Evolutionary conservation across 2,113 vertebrate species (phyloP), one percentile per base, ranked within the genome.

Genomic region (Cricetomys ansorgei): DNA sequence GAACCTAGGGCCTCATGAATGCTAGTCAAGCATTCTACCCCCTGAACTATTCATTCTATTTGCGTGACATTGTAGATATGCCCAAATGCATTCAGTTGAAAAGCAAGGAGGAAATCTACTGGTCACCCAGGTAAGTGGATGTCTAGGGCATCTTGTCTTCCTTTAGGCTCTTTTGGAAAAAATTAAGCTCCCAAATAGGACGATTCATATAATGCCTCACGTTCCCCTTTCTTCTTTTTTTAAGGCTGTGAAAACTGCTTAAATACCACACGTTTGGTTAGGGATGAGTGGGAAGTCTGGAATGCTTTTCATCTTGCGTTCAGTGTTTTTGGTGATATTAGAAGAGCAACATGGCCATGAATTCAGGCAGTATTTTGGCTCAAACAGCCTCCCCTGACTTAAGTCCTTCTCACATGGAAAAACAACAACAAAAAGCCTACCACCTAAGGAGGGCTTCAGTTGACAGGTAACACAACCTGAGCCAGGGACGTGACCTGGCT

Each of bases 241-340:
- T 90, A 48, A 37, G 87, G 53, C 69, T 93, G 37, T 50, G 50
- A 94, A 95, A 95, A 95, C 89, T 90, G n/a, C n/a, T 95, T 86
- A 97, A 97, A 81, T 94, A 29, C 50, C 50, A 93, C 50, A n/a
- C 90, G 62, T 96, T 97, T 96, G 90, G 53, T 89, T 93, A 94
- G 45, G 10, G 70, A 29, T 87, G 50, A 97, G 59, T 37, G 84
- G 37, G 69, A 94, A 91, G 77, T 80, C 50, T 94, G 96, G 94
- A 96, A 97, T 96, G 96, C 91, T 91, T 95, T 97, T 93, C 97
- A 95, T 95, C 95, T 79, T 96, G 86, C 94, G 37, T 48, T 96
- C 85, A 91, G 64, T 88, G 69, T 91, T 92, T 64, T 88, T 92
- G 88, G 97, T 96, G 97, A 97, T 67, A 89, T 59, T 94, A 97